Percentiles rank a stretch among this genome's conserved stretches.
phyloP scores from a whole-genome alignment of 2,797 vertebrate genomes.

The Champsocephalus gunnari region DNA sequence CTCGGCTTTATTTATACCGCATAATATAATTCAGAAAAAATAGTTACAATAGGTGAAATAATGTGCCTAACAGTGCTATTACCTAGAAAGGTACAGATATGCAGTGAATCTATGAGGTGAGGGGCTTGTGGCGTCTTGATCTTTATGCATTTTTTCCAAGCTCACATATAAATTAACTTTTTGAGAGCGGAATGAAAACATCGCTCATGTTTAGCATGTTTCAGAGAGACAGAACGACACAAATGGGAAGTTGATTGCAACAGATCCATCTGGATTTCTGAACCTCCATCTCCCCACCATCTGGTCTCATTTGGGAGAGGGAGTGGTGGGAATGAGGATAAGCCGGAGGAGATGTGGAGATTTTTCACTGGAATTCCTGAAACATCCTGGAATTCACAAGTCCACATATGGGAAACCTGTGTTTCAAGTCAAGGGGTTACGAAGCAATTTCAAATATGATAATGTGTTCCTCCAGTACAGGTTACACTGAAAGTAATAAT shows the following conservation, averaged over 20 bases:
- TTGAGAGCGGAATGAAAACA: neutral
- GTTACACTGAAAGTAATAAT: no score
- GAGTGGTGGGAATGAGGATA: neutral
- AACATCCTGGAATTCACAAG: neutral
- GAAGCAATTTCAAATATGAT: neutral
- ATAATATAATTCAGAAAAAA: neutral
- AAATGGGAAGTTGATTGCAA: neutral
- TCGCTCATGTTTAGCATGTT: neutral
- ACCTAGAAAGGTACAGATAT: neutral
- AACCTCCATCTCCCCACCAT: neutral
- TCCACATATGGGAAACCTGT: neutral
- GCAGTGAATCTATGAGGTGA: neutral
- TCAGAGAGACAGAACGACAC: neutral
- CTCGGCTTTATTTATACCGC: slow-evolving; percentile 7
- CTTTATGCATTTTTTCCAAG: neutral
- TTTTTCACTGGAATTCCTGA: slow-evolving; percentile 16
- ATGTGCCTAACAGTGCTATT: neutral
- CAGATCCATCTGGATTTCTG: slow-evolving; percentile 5
- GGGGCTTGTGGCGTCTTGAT: neutral
- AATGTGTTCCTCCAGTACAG: neutral
- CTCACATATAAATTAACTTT: neutral
- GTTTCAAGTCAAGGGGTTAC: slow-evolving; percentile 5
- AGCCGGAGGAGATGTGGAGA: slow-evolving; percentile 4
- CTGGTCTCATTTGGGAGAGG: neutral
- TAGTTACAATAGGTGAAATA: no score